A percentile compares a stretch with the other conserved stretches of the same genome.
These are phyloP conservation scores for Armadillidium nasatum DNA, from an alignment of 1,140 invertebrate genomes.

Conservation along the genomic window DNA sequence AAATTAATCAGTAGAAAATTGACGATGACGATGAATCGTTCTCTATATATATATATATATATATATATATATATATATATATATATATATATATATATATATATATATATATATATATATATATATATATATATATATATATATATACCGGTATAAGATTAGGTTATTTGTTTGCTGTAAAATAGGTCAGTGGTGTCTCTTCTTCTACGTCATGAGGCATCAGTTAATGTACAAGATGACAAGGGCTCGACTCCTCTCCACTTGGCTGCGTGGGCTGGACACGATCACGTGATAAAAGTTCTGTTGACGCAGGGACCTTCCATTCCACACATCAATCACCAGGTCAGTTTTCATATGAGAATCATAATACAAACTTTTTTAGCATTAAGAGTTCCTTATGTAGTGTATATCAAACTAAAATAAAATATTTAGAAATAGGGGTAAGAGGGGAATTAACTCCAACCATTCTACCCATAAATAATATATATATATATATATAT, in stretches of 20 bases:
- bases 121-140: slow-evolving; percentile 13
- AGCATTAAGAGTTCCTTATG: too few relatives aligned
- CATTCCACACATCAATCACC: slow-evolving; percentile 72
- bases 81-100: slow-evolving; percentile 19
- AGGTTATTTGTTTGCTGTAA: not conserved
- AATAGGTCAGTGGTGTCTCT: not conserved
- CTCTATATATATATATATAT: too few relatives aligned
- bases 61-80: slow-evolving; percentile 14
- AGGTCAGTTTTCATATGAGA: slow-evolving; percentile 55
- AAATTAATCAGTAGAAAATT: too few relatives aligned
- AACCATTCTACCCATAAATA: too few relatives aligned
- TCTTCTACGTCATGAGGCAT: slow-evolving; percentile 80
- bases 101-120: slow-evolving; percentile 19
- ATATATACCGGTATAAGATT: not conserved
- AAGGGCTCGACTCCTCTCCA: slow-evolving; percentile 82
- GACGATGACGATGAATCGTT: too few relatives aligned
- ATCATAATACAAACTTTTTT: too few relatives aligned
- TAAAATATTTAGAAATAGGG: too few relatives aligned
- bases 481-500: too few relatives aligned
- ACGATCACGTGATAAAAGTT: slow-evolving; percentile 73
- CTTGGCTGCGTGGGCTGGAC: slow-evolving; percentile 82
- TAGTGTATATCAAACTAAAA: too few relatives aligned
- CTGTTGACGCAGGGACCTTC: slow-evolving; percentile 69
- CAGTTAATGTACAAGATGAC: slow-evolving; percentile 75
- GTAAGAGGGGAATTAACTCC: too few relatives aligned